Base-by-base conservation (phyloP, 2,888 invertebrate species). In the Isotomurus palustris region DNA sequence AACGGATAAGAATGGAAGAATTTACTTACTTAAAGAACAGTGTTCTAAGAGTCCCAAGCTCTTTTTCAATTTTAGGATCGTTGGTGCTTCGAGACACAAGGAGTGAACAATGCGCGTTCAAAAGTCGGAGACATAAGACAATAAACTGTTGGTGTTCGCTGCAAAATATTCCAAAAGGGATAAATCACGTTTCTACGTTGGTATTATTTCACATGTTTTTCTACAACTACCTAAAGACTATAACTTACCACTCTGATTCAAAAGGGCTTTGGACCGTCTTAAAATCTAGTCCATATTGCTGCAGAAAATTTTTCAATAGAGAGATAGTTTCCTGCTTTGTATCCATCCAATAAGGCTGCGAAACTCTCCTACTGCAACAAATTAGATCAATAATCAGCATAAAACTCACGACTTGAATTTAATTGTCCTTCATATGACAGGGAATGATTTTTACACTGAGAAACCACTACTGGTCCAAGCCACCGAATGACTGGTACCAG, bases 401-500 rank as follows among this genome's bases (percentile, higher is more conserved):
- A n/a, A n/a, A n/a, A n/a, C n/a, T n/a, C n/a, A n/a, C n/a, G n/a
- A n/a, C n/a, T n/a, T n/a, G n/a, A n/a, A n/a, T n/a, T n/a, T n/a
- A n/a, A n/a, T n/a, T n/a, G n/a, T n/a, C n/a, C n/a, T n/a, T n/a
- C n/a, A n/a, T 17, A 40, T 32, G 8, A 32, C 32, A 8, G 14
- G 32, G 14, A 32, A 14, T 32, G 8, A 32, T 10, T 32, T 32
- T 32, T 32, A 19, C 38, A 38, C 19, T 38, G n/a, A 35, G n/a
- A 19, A 35, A 32, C 22, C 22, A 19, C 32, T 35, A 27, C 78
- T 75, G 1, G 83, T 83, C 81, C 82, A 83, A 2, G 82, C 82
- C 25, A 83, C 74, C 43, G 82, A 82, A 73, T 84, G 83, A 0
- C 82, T 81, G 1, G 83, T 83, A 53, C 83, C 83, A 35, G 83